Evolutionary conservation across 2,888 invertebrate species (phyloP).

Genomic region (Drosophila siamana): DNA sequence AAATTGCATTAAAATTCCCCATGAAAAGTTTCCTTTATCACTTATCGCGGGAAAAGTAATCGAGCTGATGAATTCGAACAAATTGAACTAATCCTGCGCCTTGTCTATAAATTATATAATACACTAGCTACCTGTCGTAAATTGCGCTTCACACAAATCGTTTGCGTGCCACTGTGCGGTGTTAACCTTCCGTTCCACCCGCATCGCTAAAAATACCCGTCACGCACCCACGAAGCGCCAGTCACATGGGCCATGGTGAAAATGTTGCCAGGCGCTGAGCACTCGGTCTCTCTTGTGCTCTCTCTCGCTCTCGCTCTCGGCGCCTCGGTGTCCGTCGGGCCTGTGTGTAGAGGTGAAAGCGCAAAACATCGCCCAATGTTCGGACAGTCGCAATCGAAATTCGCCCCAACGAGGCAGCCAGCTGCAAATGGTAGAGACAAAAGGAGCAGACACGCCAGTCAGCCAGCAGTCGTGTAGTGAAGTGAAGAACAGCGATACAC

Average conservation of each 20-base stretch:
- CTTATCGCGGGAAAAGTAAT: too few relatives aligned
- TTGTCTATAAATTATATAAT: neutral
- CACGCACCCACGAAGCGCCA: slow-evolving; percentile 61
- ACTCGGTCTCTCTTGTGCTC: slow-evolving; percentile 4
- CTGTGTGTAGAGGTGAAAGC: slow-evolving; percentile 48
- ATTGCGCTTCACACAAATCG: neutral
- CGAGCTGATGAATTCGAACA: neutral
- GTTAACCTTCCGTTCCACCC: slow-evolving; percentile 61
- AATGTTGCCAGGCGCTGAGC: slow-evolving; percentile 40
- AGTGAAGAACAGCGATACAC: slow-evolving; percentile 54
- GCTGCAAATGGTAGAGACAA: slow-evolving; percentile 54
- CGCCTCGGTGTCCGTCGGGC: neutral
- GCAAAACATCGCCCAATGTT: slow-evolving; percentile 44
- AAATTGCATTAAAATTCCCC: too few relatives aligned
- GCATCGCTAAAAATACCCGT: slow-evolving; percentile 73
- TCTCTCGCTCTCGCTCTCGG: neutral
- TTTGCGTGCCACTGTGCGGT: slow-evolving; percentile 52
- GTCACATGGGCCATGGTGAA: slow-evolving; percentile 77
- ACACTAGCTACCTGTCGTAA: neutral
- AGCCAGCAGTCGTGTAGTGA: slow-evolving; percentile 58
- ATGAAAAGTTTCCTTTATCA: too few relatives aligned
- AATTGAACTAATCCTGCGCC: neutral
- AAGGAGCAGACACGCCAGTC: slow-evolving; percentile 44
- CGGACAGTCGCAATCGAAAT: slow-evolving; percentile 69
- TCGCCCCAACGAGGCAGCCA: slow-evolving; percentile 74